Percentiles rank a stretch among this genome's conserved stretches.
Conservation (phyloP, 1,140 invertebrate genomes). For the Mylabris phalerata region DNA sequence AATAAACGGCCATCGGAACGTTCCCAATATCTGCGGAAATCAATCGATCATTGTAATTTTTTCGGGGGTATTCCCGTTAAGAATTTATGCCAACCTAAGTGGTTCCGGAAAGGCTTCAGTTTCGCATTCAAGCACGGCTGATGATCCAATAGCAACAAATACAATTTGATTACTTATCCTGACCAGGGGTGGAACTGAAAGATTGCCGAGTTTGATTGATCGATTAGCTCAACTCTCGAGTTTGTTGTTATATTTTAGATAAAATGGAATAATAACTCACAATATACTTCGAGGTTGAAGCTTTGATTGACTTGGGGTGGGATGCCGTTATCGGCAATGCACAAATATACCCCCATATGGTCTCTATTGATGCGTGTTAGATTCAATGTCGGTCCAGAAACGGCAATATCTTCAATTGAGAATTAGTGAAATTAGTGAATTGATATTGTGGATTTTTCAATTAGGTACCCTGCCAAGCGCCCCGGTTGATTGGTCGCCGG, state of each 20-base stretch:
- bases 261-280: conserved; percentile 54
- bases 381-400: conserved; percentile 66
- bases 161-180: conserved; percentile 68
- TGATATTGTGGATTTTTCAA: conserved; percentile 13
- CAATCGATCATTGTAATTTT: not conserved
- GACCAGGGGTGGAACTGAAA: conserved; percentile 72
- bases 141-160: conserved; percentile 60
- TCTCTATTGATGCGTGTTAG: conserved; percentile 73
- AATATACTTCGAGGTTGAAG: conserved; percentile 78
- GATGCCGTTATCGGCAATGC: conserved; percentile 82
- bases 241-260: not conserved
- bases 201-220: conserved; percentile 4
- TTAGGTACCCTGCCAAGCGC: conserved; percentile 55
- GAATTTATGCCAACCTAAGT: conserved; percentile 44
- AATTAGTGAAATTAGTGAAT: not conserved
- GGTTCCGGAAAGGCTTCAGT: conserved; percentile 84
- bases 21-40: conserved; percentile 64
- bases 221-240: not conserved
- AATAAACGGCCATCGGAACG: conserved; percentile 66
- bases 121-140: conserved; percentile 71
- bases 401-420: conserved; percentile 52
- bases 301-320: conserved; percentile 73
- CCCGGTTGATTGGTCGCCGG: conserved; percentile 53
- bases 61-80: not conserved
- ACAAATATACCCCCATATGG: conserved; percentile 82